Conservation (phyloP, 1,140 invertebrate genomes). For the Apocrypta bakeri region DNA sequence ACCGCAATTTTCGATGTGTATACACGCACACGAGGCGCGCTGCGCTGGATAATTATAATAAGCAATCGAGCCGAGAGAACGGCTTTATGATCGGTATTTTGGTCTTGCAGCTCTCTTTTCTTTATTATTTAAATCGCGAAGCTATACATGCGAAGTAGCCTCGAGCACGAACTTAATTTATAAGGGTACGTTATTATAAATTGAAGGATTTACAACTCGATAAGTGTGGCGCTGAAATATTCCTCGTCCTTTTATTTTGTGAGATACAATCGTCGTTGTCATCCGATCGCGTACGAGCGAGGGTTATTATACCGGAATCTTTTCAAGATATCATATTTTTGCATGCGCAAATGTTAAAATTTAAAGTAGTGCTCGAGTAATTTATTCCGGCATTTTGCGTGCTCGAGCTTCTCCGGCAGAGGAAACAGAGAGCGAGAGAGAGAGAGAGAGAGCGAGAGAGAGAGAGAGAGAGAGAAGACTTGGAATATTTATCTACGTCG, state of each 20-base stretch:
- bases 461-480: background rate
- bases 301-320: too few relatives aligned
- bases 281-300: too few relatives aligned
- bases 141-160: background rate
- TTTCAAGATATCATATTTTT: too few relatives aligned
- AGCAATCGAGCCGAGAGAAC: conserved; percentile 23
- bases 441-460: background rate
- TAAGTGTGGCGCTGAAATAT: background rate
- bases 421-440: too few relatives aligned
- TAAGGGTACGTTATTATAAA: conserved; percentile 22
- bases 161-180: conserved; percentile 21
- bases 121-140: conserved; percentile 5
- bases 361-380: too few relatives aligned
- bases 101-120: conserved; percentile 6
- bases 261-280: background rate
- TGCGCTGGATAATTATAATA: conserved; percentile 32
- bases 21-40: background rate
- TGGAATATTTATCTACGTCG: conserved; percentile 8
- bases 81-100: conserved; percentile 21
- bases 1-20: conserved; percentile 4
- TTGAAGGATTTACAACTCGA: conserved; percentile 13
- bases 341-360: too few relatives aligned
- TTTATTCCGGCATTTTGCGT: background rate
- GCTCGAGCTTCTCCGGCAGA: background rate
- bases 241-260: background rate